phyloP scores from a whole-genome alignment of 2,888 invertebrate species.

The Rotaria macrura region DNA sequence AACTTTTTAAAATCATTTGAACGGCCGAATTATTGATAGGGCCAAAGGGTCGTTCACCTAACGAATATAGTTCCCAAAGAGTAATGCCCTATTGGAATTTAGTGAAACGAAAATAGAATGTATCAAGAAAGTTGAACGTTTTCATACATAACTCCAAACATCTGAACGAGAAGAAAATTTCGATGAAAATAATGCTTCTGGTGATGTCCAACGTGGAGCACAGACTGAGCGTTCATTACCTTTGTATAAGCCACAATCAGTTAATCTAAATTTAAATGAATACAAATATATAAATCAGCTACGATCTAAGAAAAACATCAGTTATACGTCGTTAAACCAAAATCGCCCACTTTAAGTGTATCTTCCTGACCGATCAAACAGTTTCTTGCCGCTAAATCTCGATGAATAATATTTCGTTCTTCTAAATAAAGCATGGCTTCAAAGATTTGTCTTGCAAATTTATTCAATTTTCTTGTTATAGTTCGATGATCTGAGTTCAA shows the following conservation, averaged over 20 bases:
- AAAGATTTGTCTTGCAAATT: slow-evolving; percentile 71
- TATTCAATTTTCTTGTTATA: slow-evolving; percentile 63
- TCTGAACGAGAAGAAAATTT: not conserved
- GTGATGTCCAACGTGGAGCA: not conserved
- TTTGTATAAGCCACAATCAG: not conserved
- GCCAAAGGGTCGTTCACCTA: not conserved
- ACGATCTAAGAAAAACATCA: too few relatives aligned
- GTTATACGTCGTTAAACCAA: slow-evolving; percentile 59
- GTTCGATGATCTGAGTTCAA: slow-evolving; percentile 90
- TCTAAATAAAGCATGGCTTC: slow-evolving; percentile 98
- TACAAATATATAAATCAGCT: too few relatives aligned
- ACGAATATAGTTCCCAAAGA: not conserved
- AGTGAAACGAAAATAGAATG: not conserved
- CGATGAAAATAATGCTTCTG: not conserved
- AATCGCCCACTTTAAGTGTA: slow-evolving; percentile 51
- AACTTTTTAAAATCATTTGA: not conserved
- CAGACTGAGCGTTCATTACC: not conserved
- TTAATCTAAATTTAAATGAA: not conserved
- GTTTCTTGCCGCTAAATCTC: slow-evolving; percentile 94
- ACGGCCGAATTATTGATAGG: not conserved
- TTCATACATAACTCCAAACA: slow-evolving; percentile 9
- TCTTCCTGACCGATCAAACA: slow-evolving; percentile 71
- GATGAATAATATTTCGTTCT: slow-evolving; percentile 79
- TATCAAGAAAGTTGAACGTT: not conserved
- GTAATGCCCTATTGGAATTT: not conserved